Conservation (phyloP, 2,113 vertebrate species). For the Neogobius melanostomus region DNA sequence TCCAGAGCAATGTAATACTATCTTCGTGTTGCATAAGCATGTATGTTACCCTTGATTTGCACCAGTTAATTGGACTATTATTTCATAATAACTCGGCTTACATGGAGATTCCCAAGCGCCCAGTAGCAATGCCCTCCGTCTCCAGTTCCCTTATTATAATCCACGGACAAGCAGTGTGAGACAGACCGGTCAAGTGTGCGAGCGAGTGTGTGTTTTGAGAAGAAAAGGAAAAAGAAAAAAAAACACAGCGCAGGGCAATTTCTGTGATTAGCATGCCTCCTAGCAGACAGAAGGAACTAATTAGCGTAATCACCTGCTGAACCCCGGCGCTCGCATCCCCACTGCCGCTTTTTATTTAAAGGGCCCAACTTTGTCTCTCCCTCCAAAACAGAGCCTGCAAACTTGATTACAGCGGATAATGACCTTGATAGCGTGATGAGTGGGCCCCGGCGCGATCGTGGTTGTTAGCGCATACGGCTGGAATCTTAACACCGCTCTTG, state of each 20-base stretch:
- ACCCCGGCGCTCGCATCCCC: slow-evolving; percentile 38
- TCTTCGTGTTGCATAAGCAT: neutral
- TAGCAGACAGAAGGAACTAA: slow-evolving; percentile 64
- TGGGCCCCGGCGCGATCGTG: slow-evolving; percentile 37
- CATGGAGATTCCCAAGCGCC: slow-evolving; percentile 12
- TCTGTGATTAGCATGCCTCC: slow-evolving; percentile 64
- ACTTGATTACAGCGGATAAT: slow-evolving; percentile 61
- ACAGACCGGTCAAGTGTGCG: slow-evolving; percentile 45
- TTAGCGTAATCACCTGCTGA: slow-evolving; percentile 66
- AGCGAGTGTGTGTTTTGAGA: slow-evolving; percentile 37
- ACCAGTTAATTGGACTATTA: slow-evolving; percentile 15
- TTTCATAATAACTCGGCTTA: slow-evolving; percentile 12
- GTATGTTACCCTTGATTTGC: neutral
- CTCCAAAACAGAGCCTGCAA: slow-evolving; percentile 42
- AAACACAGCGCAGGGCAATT: slow-evolving; percentile 41
- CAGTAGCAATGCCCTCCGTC: slow-evolving; percentile 12
- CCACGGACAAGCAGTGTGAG: slow-evolving; percentile 43
- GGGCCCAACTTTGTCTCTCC: slow-evolving; percentile 50
- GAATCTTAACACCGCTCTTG: slow-evolving; percentile 63
- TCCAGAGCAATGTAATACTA: neutral
- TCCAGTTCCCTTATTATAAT: slow-evolving; percentile 22
- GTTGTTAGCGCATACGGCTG: slow-evolving; percentile 61
- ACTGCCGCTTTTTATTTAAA: slow-evolving; percentile 34
- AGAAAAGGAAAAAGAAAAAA: slow-evolving; percentile 33
- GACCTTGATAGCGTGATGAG: slow-evolving; percentile 66